Percentiles rank a stretch among this genome's conserved stretches.
These are phyloP conservation scores for Eupleurogrammus muticus DNA, from an alignment of 2,797 vertebrate genomes.

Conservation along the genomic window DNA sequence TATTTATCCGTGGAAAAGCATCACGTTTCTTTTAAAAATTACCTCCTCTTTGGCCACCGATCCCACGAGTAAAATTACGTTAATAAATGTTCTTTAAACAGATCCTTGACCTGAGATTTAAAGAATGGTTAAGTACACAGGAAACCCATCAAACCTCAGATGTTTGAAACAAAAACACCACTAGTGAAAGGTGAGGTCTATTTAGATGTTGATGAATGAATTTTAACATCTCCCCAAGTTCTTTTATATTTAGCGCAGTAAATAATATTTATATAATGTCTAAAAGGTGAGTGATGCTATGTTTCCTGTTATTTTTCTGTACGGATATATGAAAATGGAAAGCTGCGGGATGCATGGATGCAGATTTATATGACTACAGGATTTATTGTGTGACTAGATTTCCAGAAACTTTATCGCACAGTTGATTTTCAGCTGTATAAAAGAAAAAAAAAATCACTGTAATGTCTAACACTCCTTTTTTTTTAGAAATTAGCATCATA, in stretches of 20 bases:
- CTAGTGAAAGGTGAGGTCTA: slow-evolving; percentile 26
- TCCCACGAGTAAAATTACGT: slow-evolving; percentile 57
- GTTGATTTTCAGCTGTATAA: background rate
- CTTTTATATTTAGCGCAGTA: slow-evolving; percentile 1
- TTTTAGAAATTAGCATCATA: slow-evolving; percentile 13
- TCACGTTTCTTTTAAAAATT: slow-evolving; percentile 62
- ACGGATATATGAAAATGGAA: slow-evolving; percentile 13
- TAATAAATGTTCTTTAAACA: slow-evolving; percentile 59
- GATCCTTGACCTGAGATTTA: slow-evolving; percentile 61
- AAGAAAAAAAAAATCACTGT: background rate
- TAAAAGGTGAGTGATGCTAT: background rate
- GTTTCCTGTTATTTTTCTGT: background rate
- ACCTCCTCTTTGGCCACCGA: slow-evolving; percentile 52
- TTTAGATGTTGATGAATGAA: slow-evolving; percentile 51
- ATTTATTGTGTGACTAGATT: background rate
- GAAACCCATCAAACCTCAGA: slow-evolving; percentile 65
- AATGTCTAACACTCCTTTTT: background rate
- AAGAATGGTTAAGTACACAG: slow-evolving; percentile 65
- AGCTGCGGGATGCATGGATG: background rate
- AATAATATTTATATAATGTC: slow-evolving; percentile 4
- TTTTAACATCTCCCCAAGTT: slow-evolving; percentile 22
- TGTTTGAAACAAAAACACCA: slow-evolving; percentile 37
- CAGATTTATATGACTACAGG: background rate
- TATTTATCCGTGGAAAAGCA: slow-evolving; percentile 65
- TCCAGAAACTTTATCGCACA: background rate